Conservation (phyloP, 2,113 vertebrate species). For the Perca fluviatilis region DNA sequence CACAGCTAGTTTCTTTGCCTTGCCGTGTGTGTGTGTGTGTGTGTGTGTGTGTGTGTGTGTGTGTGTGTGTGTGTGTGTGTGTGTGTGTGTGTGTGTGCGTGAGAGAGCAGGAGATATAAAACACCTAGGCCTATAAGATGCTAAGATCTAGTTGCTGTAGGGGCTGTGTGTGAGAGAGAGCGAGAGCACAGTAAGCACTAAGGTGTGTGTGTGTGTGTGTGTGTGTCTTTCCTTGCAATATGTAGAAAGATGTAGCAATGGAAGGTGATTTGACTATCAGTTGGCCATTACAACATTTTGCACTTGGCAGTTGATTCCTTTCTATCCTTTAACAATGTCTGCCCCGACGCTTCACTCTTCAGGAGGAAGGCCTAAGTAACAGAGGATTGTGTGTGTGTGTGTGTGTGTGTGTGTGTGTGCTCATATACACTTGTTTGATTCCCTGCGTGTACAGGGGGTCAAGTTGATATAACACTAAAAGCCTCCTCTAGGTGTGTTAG, state of each 20-base stretch:
- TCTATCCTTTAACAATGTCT: neutral
- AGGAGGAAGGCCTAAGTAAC: conserved; percentile 26
- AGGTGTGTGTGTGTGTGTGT: conserved; percentile 36
- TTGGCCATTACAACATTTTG: conserved; percentile 47
- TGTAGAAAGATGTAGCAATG: conserved; percentile 24
- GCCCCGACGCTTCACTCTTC: conserved; percentile 10
- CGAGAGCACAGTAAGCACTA: conserved; percentile 19
- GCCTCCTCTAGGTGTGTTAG: conserved; percentile 18
- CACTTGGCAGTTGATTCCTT: conserved; percentile 33
- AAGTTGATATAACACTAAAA: conserved; percentile 57
- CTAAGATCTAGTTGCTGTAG: conserved; percentile 50
- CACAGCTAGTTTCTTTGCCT: conserved; percentile 81
- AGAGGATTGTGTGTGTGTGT: neutral
- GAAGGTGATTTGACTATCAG: conserved; percentile 57
- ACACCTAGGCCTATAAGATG: conserved; percentile 59
- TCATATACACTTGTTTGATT: conserved; percentile 15
- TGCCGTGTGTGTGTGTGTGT: neutral
- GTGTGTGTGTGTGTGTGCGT: conserved; percentile 8
- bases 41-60: conserved; percentile 26
- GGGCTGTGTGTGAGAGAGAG: conserved; percentile 11
- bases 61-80: conserved; percentile 22
- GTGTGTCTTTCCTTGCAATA: conserved; percentile 27
- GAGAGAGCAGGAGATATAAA: conserved; percentile 58
- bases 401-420: neutral
- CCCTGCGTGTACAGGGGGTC: conserved; percentile 11